A percentile compares a stretch with the other conserved stretches of the same genome.
These are phyloP conservation scores for Ditylenchus dipsaci DNA, from an alignment of 1,140 invertebrate species.

Conservation along the genomic window DNA sequence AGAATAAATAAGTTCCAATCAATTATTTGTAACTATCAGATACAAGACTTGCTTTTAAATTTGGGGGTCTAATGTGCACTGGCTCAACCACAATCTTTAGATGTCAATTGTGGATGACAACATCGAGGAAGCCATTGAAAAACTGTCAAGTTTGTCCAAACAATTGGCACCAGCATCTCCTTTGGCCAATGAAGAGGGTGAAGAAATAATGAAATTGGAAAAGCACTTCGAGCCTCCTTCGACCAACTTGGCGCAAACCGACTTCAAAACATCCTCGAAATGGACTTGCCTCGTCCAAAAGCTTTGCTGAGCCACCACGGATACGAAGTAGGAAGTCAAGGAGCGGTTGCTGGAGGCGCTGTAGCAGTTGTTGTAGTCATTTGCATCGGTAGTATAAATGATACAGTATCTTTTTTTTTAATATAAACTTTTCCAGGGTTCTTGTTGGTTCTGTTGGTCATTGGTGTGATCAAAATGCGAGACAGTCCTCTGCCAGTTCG, in stretches of 20 bases:
- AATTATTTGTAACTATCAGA: no score
- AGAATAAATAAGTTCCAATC: no score
- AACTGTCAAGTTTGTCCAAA: conserved; percentile 15
- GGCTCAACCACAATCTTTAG: conserved; percentile 13
- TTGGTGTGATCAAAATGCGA: conserved; percentile 57
- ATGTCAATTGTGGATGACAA: conserved; percentile 33
- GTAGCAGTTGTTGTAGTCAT: conserved; percentile 56
- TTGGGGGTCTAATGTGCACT: not conserved
- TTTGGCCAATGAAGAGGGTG: not conserved
- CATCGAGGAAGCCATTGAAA: conserved; percentile 24
- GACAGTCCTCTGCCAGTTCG: conserved; percentile 45
- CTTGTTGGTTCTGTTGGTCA: conserved; percentile 53
- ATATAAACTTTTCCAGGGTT: conserved; percentile 53
- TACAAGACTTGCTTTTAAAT: no score
- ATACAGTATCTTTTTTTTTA: not conserved
- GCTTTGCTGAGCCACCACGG: conserved; percentile 54
- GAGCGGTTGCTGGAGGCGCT: conserved; percentile 54
- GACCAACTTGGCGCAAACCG: conserved; percentile 53
- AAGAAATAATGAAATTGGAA: conserved; percentile 27
- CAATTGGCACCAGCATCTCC: conserved; percentile 18
- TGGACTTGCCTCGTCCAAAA: conserved; percentile 57
- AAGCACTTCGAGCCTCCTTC: conserved; percentile 53
- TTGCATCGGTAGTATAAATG: conserved; percentile 51
- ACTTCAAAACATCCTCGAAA: conserved; percentile 58
- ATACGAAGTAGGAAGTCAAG: conserved; percentile 55